Base-by-base conservation (phyloP, 2,888 invertebrate genomes). In the Rhagophthalmus giganteus region DNA sequence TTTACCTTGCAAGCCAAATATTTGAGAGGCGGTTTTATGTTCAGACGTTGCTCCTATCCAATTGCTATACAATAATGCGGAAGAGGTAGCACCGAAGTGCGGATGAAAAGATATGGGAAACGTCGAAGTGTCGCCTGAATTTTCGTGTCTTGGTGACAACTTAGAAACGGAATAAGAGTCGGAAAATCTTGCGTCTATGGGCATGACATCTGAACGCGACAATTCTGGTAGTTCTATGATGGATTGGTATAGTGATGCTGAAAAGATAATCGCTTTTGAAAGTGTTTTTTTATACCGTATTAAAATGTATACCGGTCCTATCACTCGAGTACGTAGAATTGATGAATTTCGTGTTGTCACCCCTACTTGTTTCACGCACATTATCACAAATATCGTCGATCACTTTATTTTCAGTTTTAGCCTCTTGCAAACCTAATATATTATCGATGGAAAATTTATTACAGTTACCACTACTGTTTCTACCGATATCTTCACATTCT, bases 1-100 rank as follows among this genome's bases (percentile, higher is more conserved):
- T 2, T 10, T 76, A 85, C 85, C 84, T 79, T 85, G 84, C 27
- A 84, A 71, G 56, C 82, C 82, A 60, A 85, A 80, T 32, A 85
- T 71, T 55, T 81, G 80, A 47, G 66, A 65, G 58, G 69, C 56
- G 52, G 58, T 60, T 54, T 73, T 73, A 26, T 60, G 58, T 37
- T 72, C 71, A 1, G 66, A 53, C 4, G 63, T 54, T 1, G 61
- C 27, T 20, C 64, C 65, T 44, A 74, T 62, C 75, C 75, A 75
- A 56, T 69, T 70, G 11, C 68, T 59, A 52, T 74, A 75, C 9
- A 74, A 55, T 32, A 74, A 58, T 2, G 74, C 66, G 1, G 68
- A 64, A 7, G 72, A 58, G 35, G 62, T 63, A 6, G 64, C 61
- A 9, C 63, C 60, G 25, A 65, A 66, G 39, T 68, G 70, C 3